phyloP scores from a whole-genome alignment of 2,797 vertebrate species.

The Craterocephalus amniculus region DNA sequence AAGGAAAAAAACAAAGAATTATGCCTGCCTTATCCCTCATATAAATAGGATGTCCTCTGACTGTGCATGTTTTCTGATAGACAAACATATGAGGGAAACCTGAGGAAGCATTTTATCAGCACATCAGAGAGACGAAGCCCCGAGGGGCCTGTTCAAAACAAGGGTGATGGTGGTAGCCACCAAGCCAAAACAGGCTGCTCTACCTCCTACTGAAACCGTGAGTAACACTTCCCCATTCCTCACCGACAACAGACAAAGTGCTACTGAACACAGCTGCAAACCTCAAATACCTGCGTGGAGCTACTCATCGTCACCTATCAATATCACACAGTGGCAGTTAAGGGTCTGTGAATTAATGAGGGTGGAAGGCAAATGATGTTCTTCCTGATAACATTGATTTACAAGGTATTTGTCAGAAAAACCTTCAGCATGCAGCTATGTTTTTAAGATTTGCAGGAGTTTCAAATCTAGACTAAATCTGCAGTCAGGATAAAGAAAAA shows the following conservation, averaged over 20 bases:
- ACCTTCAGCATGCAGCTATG: neutral
- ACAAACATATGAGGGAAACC: conserved; percentile 47
- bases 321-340: conserved; percentile 7
- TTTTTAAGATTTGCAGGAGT: conserved; percentile 6
- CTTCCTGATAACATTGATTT: conserved; percentile 1
- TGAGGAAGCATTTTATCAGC: conserved; percentile 54
- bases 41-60: conserved; percentile 35
- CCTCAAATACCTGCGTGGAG: conserved; percentile 16
- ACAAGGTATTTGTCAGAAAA: conserved; percentile 13
- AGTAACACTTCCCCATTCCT: conserved; percentile 55
- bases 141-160: conserved; percentile 63
- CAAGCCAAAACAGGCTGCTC: conserved; percentile 34
- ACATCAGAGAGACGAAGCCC: conserved; percentile 42
- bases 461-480: neutral
- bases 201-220: conserved; percentile 36
- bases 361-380: conserved; percentile 22
- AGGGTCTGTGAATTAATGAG: conserved; percentile 42
- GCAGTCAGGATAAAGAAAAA: neutral
- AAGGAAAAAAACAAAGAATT: neutral
- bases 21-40: conserved; percentile 1
- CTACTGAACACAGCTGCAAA: conserved; percentile 29
- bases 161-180: conserved; percentile 53
- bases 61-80: conserved; percentile 46
- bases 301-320: conserved; percentile 25
- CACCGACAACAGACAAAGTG: conserved; percentile 28